Evolutionary conservation across 2,888 invertebrate species (phyloP).

Genomic region (Tribolium freemani): DNA sequence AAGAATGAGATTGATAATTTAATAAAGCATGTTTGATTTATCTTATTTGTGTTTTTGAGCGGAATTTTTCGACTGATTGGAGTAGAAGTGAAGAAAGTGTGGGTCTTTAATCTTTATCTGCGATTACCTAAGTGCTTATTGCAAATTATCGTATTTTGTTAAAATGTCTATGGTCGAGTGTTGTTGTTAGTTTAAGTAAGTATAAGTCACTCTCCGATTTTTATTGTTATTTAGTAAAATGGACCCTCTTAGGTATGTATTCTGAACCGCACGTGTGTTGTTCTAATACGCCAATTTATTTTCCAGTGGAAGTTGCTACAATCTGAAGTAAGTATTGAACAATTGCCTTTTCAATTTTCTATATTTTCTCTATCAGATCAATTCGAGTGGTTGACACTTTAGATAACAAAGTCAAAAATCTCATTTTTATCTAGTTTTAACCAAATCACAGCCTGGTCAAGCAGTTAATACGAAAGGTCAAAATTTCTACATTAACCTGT

Average conservation of each 20-base stretch:
- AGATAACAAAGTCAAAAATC: too few species aligned
- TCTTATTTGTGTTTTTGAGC: not conserved
- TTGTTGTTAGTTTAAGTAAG: not conserved
- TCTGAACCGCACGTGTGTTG: conserved; percentile 9
- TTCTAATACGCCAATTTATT: not conserved
- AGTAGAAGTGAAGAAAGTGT: too few species aligned
- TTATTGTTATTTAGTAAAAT: conserved; percentile 17
- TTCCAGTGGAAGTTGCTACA: conserved; percentile 52
- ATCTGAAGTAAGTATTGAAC: conserved; percentile 52
- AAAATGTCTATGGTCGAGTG: not conserved
- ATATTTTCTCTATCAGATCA: not conserved
- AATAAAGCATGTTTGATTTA: not conserved
- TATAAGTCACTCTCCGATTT: too few species aligned
- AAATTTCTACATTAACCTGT: too few species aligned
- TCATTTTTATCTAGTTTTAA: too few species aligned
- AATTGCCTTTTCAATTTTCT: not conserved
- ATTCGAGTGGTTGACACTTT: too few species aligned
- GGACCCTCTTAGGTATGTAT: conserved; percentile 53
- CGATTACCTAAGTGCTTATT: not conserved
- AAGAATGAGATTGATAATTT: not conserved
- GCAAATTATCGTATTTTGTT: not conserved
- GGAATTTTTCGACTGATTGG: not conserved
- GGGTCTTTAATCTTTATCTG: not conserved
- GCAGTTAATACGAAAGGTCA: too few species aligned
- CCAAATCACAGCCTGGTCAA: too few species aligned